Percentiles rank a stretch among this genome's conserved stretches.
Evolutionary conservation across 2,888 invertebrate genomes (phyloP).

Genomic region (Malthinus seriepunctatus): DNA sequence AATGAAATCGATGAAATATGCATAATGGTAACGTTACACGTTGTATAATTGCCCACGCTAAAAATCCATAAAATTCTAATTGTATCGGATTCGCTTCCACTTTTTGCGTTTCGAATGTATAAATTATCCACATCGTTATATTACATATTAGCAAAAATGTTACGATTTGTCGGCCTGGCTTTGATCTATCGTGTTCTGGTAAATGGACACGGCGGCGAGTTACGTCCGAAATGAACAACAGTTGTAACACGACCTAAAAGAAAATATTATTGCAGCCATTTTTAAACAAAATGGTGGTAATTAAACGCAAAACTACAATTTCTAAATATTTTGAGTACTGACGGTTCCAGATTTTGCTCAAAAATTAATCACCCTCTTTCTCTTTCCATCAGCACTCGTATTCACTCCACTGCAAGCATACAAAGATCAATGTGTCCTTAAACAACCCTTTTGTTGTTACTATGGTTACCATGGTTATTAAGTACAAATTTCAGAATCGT

Average conservation of each 20-base stretch:
- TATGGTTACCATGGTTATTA: no score
- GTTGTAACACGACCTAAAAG: slow-evolving; percentile 81
- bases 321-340: no score
- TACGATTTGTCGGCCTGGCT: slow-evolving; percentile 93
- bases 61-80: slow-evolving; percentile 89
- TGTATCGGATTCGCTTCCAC: slow-evolving; percentile 91
- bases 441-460: no score
- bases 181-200: slow-evolving; percentile 90
- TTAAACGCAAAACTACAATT: no score
- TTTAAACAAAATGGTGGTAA: no score
- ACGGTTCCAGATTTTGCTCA: no score
- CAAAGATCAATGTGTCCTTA: no score
- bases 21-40: slow-evolving; percentile 91
- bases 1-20: slow-evolving; percentile 96
- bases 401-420: no score
- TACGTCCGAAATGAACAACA: slow-evolving; percentile 91
- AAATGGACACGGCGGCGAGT: slow-evolving; percentile 89
- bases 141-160: slow-evolving; percentile 95
- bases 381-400: no score
- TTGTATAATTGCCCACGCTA: slow-evolving; percentile 92
- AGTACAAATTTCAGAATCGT: no score
- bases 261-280: no score
- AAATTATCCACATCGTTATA: slow-evolving; percentile 95
- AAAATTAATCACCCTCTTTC: no score
- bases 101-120: slow-evolving; percentile 93